Evolutionary conservation across 1,140 invertebrate species (phyloP), one percentile per base, ranked within the genome.

Genomic region (Danaus melanippus): DNA sequence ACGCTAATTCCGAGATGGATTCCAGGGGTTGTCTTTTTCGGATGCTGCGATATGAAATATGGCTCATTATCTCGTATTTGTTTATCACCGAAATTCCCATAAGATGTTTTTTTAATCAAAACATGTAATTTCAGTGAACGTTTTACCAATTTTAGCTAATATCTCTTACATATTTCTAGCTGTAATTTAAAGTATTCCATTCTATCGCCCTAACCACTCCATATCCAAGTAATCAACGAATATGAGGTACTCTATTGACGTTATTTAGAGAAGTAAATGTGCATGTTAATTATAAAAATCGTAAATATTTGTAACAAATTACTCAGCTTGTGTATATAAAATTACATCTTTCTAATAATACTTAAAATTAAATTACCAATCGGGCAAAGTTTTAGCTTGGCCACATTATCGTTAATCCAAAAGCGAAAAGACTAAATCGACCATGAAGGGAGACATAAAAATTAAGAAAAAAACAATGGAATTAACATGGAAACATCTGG

Each of bases 401-500:
- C 56, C 61, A 66, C 71, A 69, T 76, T 76, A 79, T 67, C 75
- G 66, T 78, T 78, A 75, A 76, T 74, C 70, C 69, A 72, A 67
- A 69, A 77, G 66, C 64, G 69, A 77, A 77, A 70, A 66, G 71
- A 72, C 74, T 82, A 80, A 84, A 84, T 84, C 81, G 81, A 79
- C 74, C 81, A 79, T 80, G 79, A 82, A 78, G 66, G 67, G 50
- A 68, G 66, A 65, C 74, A 82, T 81, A 84, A 84, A 84, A 82
- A 82, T 84, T 82, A 81, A 82, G 76, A 82, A 84, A 85, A 84
- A 85, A 82, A 83, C 79, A 85, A 85, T 85, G 76, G 77, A 78
- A 85, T 85, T 85, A 77, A 82, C 80, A 85, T 85, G 84, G 79
- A 83, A 85, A 82, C 82, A 85, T 85, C 82, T 85, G 80, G 66